These are phyloP conservation scores for Ailuropoda melanoleuca DNA, from an alignment of 2,113 vertebrate genomes.

Conservation along the genomic window DNA sequence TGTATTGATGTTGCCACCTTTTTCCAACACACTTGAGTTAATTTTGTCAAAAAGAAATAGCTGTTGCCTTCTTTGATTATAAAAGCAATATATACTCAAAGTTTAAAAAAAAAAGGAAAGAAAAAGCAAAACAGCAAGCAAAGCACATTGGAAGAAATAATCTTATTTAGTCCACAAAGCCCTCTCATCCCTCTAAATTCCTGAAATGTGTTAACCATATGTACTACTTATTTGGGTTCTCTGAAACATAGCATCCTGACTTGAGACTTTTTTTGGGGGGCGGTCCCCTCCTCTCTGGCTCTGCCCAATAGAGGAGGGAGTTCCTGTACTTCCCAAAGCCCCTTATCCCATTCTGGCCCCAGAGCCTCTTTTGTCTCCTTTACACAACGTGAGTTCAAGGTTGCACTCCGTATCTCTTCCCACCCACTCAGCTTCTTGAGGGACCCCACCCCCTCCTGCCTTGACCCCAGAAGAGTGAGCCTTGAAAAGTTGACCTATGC, in stretches of 20 bases:
- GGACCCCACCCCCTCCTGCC: background rate
- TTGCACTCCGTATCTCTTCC: background rate
- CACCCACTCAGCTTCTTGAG: background rate
- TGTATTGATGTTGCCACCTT: background rate
- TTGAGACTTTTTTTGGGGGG: background rate
- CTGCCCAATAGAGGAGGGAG: background rate
- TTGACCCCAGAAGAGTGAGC: background rate
- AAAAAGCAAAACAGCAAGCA: background rate
- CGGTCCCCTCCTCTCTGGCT: background rate
- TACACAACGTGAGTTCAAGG: background rate
- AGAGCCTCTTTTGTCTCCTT: background rate
- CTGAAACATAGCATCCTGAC: background rate
- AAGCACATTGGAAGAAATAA: background rate
- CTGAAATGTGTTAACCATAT: background rate
- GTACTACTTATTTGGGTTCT: background rate
- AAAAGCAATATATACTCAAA: background rate
- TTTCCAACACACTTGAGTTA: background rate
- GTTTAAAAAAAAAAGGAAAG: background rate
- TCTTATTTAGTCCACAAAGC: background rate
- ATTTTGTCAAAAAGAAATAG: background rate
- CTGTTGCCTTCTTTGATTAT: background rate
- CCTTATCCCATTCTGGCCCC: background rate
- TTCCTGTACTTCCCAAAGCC: background rate
- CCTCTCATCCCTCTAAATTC: background rate
- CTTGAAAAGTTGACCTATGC: background rate